Percentiles rank a stretch among this genome's conserved stretches.
phyloP scores from a whole-genome alignment of 2,797 vertebrate genomes.

The Danio kyathit region DNA sequence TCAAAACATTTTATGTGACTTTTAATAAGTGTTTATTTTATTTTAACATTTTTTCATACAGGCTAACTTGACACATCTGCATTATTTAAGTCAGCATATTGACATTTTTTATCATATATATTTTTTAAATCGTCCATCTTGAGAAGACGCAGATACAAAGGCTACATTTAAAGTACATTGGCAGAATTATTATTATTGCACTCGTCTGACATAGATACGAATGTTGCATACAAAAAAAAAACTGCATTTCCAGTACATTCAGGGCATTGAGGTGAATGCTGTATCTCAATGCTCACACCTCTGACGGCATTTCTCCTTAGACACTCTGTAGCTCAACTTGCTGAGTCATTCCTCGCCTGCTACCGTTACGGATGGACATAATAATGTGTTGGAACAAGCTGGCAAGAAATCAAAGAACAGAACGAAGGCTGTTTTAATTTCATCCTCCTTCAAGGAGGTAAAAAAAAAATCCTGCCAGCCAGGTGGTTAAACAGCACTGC shows the following conservation, averaged over 20 bases:
- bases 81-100: not conserved
- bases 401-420: constrained; percentile 40
- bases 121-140: constrained; percentile 22
- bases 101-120: not conserved
- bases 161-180: not conserved
- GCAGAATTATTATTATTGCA: not conserved
- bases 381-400: constrained; percentile 44
- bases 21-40: not conserved
- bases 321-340: constrained; percentile 23
- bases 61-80: not conserved
- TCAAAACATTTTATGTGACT: too few species aligned
- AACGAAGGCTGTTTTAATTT: constrained; percentile 50
- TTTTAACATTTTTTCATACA: not conserved
- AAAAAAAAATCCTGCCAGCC: constrained; percentile 18
- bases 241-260: not conserved
- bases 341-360: constrained; percentile 45
- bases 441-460: constrained; percentile 39
- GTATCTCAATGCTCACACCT: constrained; percentile 11
- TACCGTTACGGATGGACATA: constrained; percentile 39
- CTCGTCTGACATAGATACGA: too few species aligned
- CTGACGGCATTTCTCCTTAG: constrained; percentile 10
- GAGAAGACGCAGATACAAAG: not conserved
- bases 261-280: constrained; percentile 3
- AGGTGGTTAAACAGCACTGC: constrained; percentile 27
- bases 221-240: too few species aligned